These are phyloP conservation scores for Bembecia ichneumoniformis DNA, from an alignment of 2,888 invertebrate species.

Conservation along the genomic window DNA sequence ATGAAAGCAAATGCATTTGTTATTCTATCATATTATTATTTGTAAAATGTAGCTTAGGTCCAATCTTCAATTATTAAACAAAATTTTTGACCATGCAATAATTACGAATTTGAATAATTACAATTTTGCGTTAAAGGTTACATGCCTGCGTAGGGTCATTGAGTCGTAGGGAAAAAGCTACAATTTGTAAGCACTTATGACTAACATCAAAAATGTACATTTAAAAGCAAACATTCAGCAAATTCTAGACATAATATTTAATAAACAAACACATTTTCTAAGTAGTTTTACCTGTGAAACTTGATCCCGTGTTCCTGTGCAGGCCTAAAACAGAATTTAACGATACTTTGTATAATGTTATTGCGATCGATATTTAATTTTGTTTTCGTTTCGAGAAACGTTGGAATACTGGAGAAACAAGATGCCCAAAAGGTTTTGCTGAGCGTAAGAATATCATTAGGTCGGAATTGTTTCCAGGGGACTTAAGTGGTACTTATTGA, in stretches of 20 bases:
- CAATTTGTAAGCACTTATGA: too few species aligned
- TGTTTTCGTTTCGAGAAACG: constrained; percentile 16
- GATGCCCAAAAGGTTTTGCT: neutral
- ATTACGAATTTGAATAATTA: too few species aligned
- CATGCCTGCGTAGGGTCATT: too few species aligned
- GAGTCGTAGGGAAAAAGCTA: too few species aligned
- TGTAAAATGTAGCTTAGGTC: too few species aligned
- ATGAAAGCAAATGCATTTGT: too few species aligned
- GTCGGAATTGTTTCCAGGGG: neutral
- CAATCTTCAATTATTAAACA: too few species aligned
- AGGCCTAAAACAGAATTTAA: constrained; percentile 66
- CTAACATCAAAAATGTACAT: neutral
- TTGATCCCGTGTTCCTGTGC: constrained; percentile 51
- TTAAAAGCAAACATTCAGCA: neutral
- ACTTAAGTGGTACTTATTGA: too few species aligned
- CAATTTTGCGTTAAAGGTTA: too few species aligned
- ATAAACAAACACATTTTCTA: neutral
- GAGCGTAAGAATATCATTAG: neutral
- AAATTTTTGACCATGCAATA: too few species aligned
- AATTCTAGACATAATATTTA: neutral
- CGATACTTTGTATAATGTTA: constrained; percentile 47
- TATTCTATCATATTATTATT: too few species aligned
- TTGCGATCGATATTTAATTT: constrained; percentile 36
- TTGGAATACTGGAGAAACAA: constrained; percentile 9
- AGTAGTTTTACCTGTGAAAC: constrained; percentile 43